phyloP scores from a whole-genome alignment of 1,140 invertebrate species.

The Teleogryllus occipitalis region DNA sequence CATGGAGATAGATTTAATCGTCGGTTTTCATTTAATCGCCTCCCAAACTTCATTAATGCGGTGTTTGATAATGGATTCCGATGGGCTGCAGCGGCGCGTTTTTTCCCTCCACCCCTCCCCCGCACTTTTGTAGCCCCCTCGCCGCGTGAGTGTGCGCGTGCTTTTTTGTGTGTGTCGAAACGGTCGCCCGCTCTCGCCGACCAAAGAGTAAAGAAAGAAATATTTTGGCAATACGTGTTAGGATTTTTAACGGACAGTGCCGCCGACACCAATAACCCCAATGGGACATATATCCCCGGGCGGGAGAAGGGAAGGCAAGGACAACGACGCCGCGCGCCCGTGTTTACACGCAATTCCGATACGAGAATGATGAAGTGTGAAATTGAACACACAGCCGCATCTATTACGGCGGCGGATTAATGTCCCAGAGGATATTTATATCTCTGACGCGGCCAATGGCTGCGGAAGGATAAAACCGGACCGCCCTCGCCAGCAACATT shows the following conservation, averaged over 20 bases:
- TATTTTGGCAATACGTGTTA: conserved; percentile 5
- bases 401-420: not conserved
- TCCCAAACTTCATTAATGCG: conserved; percentile 4
- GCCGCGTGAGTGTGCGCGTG: not conserved
- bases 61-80: conserved; percentile 4
- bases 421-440: not conserved
- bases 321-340: not conserved
- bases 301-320: not conserved
- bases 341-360: conserved; percentile 1
- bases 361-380: not conserved
- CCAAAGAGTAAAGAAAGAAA: not conserved
- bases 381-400: not conserved
- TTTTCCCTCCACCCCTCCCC: not conserved
- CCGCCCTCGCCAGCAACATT: not conserved
- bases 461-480: not conserved
- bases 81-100: not conserved
- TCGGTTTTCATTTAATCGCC: not conserved
- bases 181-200: not conserved
- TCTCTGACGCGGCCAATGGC: not conserved
- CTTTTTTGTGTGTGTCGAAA: not conserved
- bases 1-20: conserved; percentile 1
- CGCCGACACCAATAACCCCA: not conserved
- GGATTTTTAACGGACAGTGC: not conserved
- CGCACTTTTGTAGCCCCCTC: not conserved
- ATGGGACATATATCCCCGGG: not conserved